Evolutionary conservation across 1,140 invertebrate genomes (phyloP).

Genomic region (Neomicropteryx cornuta): DNA sequence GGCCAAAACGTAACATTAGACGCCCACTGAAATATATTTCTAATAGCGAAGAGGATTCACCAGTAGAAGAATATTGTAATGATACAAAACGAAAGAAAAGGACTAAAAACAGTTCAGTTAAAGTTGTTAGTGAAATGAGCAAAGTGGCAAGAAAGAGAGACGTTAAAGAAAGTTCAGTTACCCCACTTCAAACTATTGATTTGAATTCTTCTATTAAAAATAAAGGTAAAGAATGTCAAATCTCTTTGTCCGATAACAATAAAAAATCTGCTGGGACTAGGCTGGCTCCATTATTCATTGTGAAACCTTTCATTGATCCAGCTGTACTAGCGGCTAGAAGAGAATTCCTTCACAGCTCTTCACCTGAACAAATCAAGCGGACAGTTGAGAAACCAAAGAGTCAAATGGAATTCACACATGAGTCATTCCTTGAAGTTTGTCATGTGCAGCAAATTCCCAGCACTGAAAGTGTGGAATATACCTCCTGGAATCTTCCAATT

Average conservation of each 20-base stretch:
- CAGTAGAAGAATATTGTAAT: slow-evolving; percentile 31
- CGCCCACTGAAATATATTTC: slow-evolving; percentile 31
- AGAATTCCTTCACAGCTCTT: slow-evolving; percentile 46
- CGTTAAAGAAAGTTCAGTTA: slow-evolving; percentile 2
- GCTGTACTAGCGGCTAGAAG: slow-evolving; percentile 41
- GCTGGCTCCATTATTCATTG: slow-evolving; percentile 48
- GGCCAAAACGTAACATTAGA: slow-evolving; percentile 26
- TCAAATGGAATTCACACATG: slow-evolving; percentile 20
- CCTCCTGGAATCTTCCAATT: background rate
- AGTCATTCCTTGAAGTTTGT: slow-evolving; percentile 38
- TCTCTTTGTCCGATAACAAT: slow-evolving; percentile 1
- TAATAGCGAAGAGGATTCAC: slow-evolving; percentile 22
- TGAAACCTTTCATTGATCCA: slow-evolving; percentile 41
- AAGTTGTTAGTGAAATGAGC: slow-evolving; percentile 9
- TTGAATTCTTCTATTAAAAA: slow-evolving; percentile 5
- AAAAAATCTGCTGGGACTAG: slow-evolving; percentile 21
- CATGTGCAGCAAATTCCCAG: slow-evolving; percentile 38
- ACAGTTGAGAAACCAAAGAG: slow-evolving; percentile 30
- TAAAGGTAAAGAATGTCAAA: slow-evolving; percentile 10
- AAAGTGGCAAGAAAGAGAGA: slow-evolving; percentile 6
- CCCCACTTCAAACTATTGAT: slow-evolving; percentile 5
- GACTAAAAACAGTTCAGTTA: slow-evolving; percentile 12
- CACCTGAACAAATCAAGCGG: slow-evolving; percentile 43
- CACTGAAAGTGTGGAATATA: slow-evolving; percentile 8
- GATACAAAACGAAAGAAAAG: slow-evolving; percentile 33